Base-by-base conservation (phyloP, 2,797 vertebrate genomes). In the Protosalanx chinensis region DNA sequence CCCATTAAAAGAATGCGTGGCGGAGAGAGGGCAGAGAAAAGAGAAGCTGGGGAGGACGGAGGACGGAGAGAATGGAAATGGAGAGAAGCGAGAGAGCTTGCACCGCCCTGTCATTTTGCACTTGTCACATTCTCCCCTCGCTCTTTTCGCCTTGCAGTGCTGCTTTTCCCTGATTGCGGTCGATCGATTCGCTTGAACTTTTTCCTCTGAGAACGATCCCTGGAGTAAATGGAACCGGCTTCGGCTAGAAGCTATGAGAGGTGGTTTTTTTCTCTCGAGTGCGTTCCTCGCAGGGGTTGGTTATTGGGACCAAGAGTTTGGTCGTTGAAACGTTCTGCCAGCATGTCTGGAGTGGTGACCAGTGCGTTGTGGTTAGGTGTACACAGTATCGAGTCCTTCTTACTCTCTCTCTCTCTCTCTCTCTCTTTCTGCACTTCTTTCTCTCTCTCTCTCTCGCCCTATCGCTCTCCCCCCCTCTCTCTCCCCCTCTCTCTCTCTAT, bases 401-500 rank as follows among this genome's bases (percentile, higher is more conserved):
- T 56, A 27, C 6, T 76, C 72, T 62, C 46, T 72, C 78, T 61
- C 65, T 79, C 67, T 71, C 59, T 79, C 74, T 65, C 68, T 76
- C 67, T 67, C 46, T 75, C 70, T 71, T 33, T 68, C 70, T n/a
- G n/a, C n/a, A n/a, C n/a, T n/a, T 76, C 15, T 73, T 62, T 76
- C 41, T 75, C 63, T 73, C 56, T 77, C 32, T 72, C 35, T 79
- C 60, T 67, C 37, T 75, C 68, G 75, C 35, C 72, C 41, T 71
- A n/a, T 77, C 65, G 68, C 27, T 68, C 37, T 77, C 61, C 65
- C 57, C 77, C 67, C 62, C 27, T 75, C 58, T 56, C 6, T 76
- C 72, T 57, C 46, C 72, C 78, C 61, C 65, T 79, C 67, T 71
- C 59, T 79, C 74, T 65, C 68, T 76, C 67, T 67, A 41, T 75